Percentiles rank a stretch among this genome's conserved stretches.
Conservation (phyloP, 2,113 vertebrate species). For the Pomatorhinus ruficollis region DNA sequence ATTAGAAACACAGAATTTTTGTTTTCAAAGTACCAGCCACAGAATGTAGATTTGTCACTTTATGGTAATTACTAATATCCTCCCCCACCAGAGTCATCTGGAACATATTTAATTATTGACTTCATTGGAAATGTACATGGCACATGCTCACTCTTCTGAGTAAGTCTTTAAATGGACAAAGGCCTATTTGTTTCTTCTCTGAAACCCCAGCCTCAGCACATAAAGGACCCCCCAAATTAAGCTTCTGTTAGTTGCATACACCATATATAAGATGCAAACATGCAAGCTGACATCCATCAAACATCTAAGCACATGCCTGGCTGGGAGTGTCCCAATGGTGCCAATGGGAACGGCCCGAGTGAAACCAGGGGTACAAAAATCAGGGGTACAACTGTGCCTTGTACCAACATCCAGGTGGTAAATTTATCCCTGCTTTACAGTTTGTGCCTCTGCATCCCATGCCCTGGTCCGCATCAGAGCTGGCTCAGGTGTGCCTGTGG, state of each 20-base stretch:
- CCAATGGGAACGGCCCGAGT: not conserved
- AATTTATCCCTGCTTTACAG: not conserved
- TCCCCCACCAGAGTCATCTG: not conserved
- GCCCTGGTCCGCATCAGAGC: accelerated
- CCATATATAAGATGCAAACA: not conserved
- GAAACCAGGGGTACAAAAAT: not conserved
- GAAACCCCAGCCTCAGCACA: not conserved
- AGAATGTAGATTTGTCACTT: not conserved
- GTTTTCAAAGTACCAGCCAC: not conserved
- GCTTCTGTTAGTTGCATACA: not conserved
- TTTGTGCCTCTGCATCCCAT: not conserved
- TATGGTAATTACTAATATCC: not conserved
- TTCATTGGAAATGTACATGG: not conserved
- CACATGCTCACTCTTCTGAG: slow-evolving; percentile 10
- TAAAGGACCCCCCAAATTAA: not conserved
- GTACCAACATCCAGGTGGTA: accelerated
- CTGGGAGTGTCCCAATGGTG: not conserved
- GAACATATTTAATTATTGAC: slow-evolving; percentile 35
- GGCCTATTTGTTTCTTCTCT: not conserved
- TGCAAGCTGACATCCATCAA: not conserved
- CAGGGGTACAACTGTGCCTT: not conserved
- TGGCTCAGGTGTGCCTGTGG: not conserved
- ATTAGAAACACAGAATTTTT: slow-evolving; percentile 13
- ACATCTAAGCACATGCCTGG: not conserved
- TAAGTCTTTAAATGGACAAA: slow-evolving; percentile 7